Base-by-base conservation (phyloP, 1,140 invertebrate genomes). In the Triops longicaudatus region DNA sequence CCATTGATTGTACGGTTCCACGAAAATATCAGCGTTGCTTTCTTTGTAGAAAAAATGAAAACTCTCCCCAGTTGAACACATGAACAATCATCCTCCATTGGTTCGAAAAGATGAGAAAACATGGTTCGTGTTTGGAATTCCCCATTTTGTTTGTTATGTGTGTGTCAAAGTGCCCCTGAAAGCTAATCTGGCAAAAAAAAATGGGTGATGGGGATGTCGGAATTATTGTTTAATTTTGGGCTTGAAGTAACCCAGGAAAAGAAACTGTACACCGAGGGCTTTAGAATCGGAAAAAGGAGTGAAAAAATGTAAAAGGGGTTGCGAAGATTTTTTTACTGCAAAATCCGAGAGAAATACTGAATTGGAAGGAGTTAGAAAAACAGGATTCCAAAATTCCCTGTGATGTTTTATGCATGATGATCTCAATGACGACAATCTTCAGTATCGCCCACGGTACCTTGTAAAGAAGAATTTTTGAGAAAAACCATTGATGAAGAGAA, bases 401-500 rank as follows among this genome's bases (percentile, higher is more conserved):
- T 63, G 50, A 63, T 63, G 50, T 63, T 63, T 63, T 63, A 63
- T 63, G 50, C 50, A 63, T 63, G 50, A 63, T 63, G 50, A 63
- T 63, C 50, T 63, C 50, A 63, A 63, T 14, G 50, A 63, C 50
- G 50, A 63, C 50, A 63, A 63, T 63, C 50, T 63, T 63, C 50
- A 63, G 50, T 63, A 63, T 63, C 50, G 50, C 50, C 50, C 50
- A 63, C 50, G 50, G 50, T 63, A 63, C 50, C 50, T 63, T 63
- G 50, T 63, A 63, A 63, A 63, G 50, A 63, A 63, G 50, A 63
- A 63, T 63, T 63, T 37, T 63, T 63, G 50, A 63, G 50, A 63
- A 63, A 63, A 63, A 63, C 31, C 31, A 37, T 37, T 37, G 31
- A 37, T 37, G 7, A 22, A 63, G 50, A 63, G 22, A 63, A 9